These are phyloP conservation scores for Daktulosphaira vitifoliae DNA, from an alignment of 1,140 invertebrate genomes.

Conservation along the genomic window DNA sequence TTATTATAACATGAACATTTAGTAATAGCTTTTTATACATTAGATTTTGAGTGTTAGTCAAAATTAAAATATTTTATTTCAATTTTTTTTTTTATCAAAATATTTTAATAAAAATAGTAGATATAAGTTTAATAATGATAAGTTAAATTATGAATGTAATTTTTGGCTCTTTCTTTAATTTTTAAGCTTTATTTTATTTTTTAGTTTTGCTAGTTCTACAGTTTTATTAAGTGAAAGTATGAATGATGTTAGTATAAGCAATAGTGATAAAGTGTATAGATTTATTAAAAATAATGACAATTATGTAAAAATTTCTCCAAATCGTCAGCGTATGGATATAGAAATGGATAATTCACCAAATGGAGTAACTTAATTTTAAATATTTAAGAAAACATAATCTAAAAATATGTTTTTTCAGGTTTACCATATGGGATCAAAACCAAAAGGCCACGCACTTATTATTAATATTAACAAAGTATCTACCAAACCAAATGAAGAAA, in stretches of 20 bases:
- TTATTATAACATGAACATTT: background rate
- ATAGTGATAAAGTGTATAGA: no score
- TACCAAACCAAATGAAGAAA: background rate
- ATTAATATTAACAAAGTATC: conserved; percentile 29
- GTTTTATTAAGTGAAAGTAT: background rate
- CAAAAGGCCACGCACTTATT: conserved; percentile 32
- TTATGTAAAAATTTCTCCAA: conserved; percentile 22
- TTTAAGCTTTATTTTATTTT: background rate
- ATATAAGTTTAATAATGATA: no score
- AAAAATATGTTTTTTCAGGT: background rate
- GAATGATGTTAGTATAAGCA: no score
- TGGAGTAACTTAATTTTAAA: conserved; percentile 8
- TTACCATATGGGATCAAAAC: conserved; percentile 34
- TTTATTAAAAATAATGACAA: background rate
- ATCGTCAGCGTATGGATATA: conserved; percentile 4
- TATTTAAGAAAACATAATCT: background rate
- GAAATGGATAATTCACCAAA: background rate
- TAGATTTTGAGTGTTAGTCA: no score
- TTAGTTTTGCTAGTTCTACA: background rate
- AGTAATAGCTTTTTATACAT: no score
- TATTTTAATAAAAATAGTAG: no score
- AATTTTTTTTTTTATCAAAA: no score
- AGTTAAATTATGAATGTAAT: no score
- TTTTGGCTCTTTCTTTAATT: no score
- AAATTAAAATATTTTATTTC: no score